Conservation (phyloP, 2,113 vertebrate species). For the Cinclus cinclus region DNA sequence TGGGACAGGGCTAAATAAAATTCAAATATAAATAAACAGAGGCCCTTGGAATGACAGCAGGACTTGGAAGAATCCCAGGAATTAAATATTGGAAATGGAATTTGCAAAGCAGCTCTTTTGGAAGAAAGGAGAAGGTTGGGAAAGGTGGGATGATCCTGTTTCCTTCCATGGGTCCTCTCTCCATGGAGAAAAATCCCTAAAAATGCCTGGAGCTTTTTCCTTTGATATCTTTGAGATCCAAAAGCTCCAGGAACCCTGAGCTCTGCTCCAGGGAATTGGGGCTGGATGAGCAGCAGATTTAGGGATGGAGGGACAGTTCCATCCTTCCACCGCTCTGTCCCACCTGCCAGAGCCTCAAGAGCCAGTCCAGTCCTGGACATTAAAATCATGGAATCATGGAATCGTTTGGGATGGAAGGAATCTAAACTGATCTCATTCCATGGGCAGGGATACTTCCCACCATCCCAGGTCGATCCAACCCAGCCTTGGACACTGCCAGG, state of each 20-base stretch:
- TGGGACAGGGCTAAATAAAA: not conserved
- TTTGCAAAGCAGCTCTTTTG: not conserved
- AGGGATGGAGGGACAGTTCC: accelerated
- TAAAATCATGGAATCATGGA: not conserved
- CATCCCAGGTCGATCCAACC: accelerated
- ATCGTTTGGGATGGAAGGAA: not conserved
- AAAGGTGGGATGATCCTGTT: not conserved
- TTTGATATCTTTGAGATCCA: accelerated
- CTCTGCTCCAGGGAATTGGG: not conserved
- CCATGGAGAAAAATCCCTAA: not conserved
- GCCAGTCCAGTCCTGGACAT: not conserved
- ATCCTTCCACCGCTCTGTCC: not conserved
- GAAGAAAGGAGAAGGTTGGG: not conserved
- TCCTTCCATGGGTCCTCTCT: accelerated
- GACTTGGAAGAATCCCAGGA: not conserved
- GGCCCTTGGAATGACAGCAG: not conserved
- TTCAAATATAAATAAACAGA: not conserved
- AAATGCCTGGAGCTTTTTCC: accelerated
- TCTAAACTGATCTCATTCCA: not conserved
- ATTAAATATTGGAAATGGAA: not conserved
- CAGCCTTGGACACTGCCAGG: accelerated
- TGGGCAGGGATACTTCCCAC: accelerated
- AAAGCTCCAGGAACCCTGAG: not conserved
- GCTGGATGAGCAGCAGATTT: not conserved
- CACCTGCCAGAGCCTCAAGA: not conserved